A percentile compares a stretch with the other conserved stretches of the same genome.
phyloP scores from a whole-genome alignment of 2,888 invertebrate genomes.

The Lucinisca nassula region DNA sequence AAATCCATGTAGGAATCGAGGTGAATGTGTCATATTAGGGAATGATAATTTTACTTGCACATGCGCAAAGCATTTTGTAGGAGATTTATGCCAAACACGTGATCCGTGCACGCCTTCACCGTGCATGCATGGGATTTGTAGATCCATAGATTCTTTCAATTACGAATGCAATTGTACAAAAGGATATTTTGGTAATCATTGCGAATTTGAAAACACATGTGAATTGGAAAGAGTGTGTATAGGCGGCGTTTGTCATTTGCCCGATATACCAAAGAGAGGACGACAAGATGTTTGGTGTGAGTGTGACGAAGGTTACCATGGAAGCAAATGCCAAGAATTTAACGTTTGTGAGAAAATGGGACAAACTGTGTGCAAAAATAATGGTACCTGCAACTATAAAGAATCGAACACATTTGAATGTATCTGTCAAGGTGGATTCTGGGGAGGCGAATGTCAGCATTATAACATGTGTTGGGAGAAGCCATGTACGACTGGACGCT shows the following conservation, averaged over 20 bases:
- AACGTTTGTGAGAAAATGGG: slow-evolving; percentile 68
- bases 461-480: slow-evolving; percentile 72
- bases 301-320: slow-evolving; percentile 69
- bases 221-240: slow-evolving; percentile 59
- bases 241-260: slow-evolving; percentile 51
- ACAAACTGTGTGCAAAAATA: slow-evolving; percentile 73
- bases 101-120: slow-evolving; percentile 76
- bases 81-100: slow-evolving; percentile 68
- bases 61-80: slow-evolving; percentile 71
- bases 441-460: slow-evolving; percentile 79
- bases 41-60: slow-evolving; percentile 66
- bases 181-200: slow-evolving; percentile 67
- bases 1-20: slow-evolving; percentile 67
- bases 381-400: slow-evolving; percentile 75
- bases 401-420: slow-evolving; percentile 77
- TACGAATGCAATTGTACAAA: slow-evolving; percentile 64
- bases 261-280: slow-evolving; percentile 2
- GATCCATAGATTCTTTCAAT: slow-evolving; percentile 18
- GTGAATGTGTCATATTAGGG: slow-evolving; percentile 41
- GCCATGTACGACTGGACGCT: slow-evolving; percentile 85
- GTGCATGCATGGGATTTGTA: slow-evolving; percentile 65
- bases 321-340: slow-evolving; percentile 65
- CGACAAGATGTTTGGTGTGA: slow-evolving; percentile 43
- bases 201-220: slow-evolving; percentile 68
- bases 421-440: slow-evolving; percentile 78